Base-by-base conservation (phyloP, 1,140 invertebrate genomes). In the Lordiphosa collinella region DNA sequence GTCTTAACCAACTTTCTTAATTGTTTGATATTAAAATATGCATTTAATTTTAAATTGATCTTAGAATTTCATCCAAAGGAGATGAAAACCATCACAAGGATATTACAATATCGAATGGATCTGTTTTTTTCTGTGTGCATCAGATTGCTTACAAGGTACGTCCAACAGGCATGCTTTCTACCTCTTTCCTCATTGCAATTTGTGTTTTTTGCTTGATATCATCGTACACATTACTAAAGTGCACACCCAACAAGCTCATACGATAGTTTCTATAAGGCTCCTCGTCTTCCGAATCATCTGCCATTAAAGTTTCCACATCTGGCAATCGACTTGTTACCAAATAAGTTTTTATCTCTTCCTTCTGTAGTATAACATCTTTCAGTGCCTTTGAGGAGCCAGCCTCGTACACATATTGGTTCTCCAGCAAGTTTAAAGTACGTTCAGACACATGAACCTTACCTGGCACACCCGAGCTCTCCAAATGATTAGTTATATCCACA, bases 401-500 rank as follows among this genome's bases (percentile, higher is more conserved):
- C 80, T 64, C 61, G 31, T 58, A 74, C 3, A 87, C 86, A 37
- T 91, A 91, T 37, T 91, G 90, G 14, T 91, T 89, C 7, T 90
- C 78, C 4, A 97, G 88, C 29, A 94, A 90, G 69, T 94, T 92
- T 53, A 94, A 91, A 0, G 96, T 97, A 76, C 93, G 91, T 62
- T 94, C 92, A 0, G 95, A 96, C 10, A 97, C 91, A 76, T 97
- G 96, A n/a, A 97, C 93, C 87, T 93, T 93, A 10, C 97, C 97
- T 2, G 96, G 92, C 68, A 92, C 90, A n/a, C 97, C 97, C 4
- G 94, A 93, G 48, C 95, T 94, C 89, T 98, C 97, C 95, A 99
- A 96, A 78, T 94, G 94, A 90, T 97, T 97, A 1, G 97, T 97
- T 62, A 98, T 95, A 7, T 95, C 95, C n/a, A 97, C 97, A 88